A percentile compares a stretch with the other conserved stretches of the same genome.
These are phyloP conservation scores for Diarsia brunnea DNA, from an alignment of 2,888 invertebrate genomes.

Conservation along the genomic window DNA sequence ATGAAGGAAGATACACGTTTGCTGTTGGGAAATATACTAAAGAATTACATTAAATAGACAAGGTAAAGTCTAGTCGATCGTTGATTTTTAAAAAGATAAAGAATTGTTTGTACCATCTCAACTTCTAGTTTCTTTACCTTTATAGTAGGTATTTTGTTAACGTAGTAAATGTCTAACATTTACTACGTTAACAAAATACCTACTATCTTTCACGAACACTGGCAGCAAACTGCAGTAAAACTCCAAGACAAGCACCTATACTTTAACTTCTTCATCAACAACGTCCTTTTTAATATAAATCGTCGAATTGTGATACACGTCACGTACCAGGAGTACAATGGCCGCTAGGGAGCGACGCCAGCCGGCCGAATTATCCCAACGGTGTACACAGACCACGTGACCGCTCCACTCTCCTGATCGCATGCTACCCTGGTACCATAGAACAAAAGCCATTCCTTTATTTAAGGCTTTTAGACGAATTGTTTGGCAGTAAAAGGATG, in stretches of 20 bases:
- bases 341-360: constrained; percentile 68
- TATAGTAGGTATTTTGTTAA: too few species aligned
- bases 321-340: constrained; percentile 74
- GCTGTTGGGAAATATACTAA: neutral
- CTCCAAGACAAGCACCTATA: constrained; percentile 47
- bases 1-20: neutral
- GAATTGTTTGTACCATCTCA: neutral
- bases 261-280: constrained; percentile 68
- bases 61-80: neutral
- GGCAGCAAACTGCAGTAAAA: constrained; percentile 7
- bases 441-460: constrained; percentile 68
- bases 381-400: constrained; percentile 72
- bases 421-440: constrained; percentile 69
- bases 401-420: constrained; percentile 67
- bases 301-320: constrained; percentile 74
- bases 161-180: too few species aligned
- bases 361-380: constrained; percentile 70
- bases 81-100: neutral
- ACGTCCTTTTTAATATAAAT: constrained; percentile 72
- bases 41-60: neutral
- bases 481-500: constrained; percentile 63
- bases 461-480: constrained; percentile 63
- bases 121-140: neutral
- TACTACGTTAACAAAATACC: neutral
- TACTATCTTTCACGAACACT: constrained; percentile 1